Conservation (phyloP, 2,888 invertebrate species). For the Caenorhabditis sp. region DNA sequence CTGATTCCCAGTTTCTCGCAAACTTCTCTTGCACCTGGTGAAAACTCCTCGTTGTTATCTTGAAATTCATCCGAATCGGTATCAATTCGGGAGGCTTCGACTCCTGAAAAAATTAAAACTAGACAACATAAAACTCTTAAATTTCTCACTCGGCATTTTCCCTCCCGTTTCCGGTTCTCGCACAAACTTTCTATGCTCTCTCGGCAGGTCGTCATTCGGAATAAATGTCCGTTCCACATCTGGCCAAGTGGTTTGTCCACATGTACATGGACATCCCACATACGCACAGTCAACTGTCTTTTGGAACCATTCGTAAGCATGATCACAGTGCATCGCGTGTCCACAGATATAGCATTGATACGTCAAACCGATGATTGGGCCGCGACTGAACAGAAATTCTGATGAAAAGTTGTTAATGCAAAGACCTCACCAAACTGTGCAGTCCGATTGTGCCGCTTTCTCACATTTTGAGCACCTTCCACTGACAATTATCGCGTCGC, state of each 20-base stretch:
- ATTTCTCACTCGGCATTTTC: too few relatives aligned
- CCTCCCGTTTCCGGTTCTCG: too few relatives aligned
- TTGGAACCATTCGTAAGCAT: slow-evolving; percentile 58
- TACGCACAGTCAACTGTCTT: slow-evolving; percentile 34
- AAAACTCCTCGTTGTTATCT: not conserved
- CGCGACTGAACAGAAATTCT: slow-evolving; percentile 64
- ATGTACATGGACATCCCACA: slow-evolving; percentile 42
- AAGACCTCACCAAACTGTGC: slow-evolving; percentile 59
- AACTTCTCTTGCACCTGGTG: not conserved
- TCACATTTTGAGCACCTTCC: slow-evolving; percentile 64
- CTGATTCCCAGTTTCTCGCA: not conserved
- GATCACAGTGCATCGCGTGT: slow-evolving; percentile 68
- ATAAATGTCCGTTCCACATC: slow-evolving; percentile 39
- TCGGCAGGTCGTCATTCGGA: slow-evolving; percentile 21
- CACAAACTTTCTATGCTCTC: slow-evolving; percentile 29
- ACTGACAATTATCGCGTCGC: slow-evolving; percentile 43
- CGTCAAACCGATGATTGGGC: slow-evolving; percentile 32
- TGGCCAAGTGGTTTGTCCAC: slow-evolving; percentile 40
- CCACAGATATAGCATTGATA: slow-evolving; percentile 64
- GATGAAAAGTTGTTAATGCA: too few relatives aligned
- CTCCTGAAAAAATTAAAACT: slow-evolving; percentile 13
- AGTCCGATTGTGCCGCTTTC: slow-evolving; percentile 19
- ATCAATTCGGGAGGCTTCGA: slow-evolving; percentile 30
- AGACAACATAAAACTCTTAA: too few relatives aligned
- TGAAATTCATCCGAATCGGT: slow-evolving; percentile 23